phyloP scores from a whole-genome alignment of 1,140 invertebrate genomes.

The Ceratosolen solmsi region DNA sequence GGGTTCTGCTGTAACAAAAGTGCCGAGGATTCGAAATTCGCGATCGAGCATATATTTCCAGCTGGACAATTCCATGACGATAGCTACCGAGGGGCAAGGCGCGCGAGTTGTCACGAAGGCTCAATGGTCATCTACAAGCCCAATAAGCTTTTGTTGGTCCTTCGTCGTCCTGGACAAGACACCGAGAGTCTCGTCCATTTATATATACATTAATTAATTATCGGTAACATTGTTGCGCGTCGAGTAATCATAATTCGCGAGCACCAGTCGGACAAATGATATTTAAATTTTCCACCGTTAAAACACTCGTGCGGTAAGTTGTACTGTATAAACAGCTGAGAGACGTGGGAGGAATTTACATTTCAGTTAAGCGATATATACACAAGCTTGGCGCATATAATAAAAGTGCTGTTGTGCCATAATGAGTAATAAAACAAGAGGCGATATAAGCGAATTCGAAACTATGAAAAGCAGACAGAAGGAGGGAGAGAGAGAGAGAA shows the following conservation, averaged over 20 bases:
- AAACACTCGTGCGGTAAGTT: background rate
- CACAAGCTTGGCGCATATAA: background rate
- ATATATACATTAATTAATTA: too few relatives aligned
- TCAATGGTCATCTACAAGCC: too few relatives aligned
- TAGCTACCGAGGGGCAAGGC: too few relatives aligned
- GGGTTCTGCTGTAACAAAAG: background rate
- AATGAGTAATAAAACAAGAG: background rate
- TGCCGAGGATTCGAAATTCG: too few relatives aligned
- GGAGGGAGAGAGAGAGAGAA: background rate
- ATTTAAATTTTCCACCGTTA: background rate
- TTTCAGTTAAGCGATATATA: background rate
- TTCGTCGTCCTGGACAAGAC: too few relatives aligned
- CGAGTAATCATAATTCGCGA: too few relatives aligned
- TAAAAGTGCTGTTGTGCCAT: background rate
- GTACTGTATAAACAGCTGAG: background rate
- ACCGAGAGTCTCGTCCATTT: too few relatives aligned
- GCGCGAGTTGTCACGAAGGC: too few relatives aligned
- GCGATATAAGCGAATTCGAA: conserved; percentile 46
- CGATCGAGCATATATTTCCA: too few relatives aligned
- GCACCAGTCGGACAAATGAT: background rate
- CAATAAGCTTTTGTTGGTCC: too few relatives aligned
- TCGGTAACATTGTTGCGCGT: too few relatives aligned
- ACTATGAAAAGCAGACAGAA: conserved; percentile 33
- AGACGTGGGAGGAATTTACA: background rate
- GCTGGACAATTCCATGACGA: too few relatives aligned